Conservation (phyloP, 2,797 vertebrate species). For the Leontopithecus rosalia region DNA sequence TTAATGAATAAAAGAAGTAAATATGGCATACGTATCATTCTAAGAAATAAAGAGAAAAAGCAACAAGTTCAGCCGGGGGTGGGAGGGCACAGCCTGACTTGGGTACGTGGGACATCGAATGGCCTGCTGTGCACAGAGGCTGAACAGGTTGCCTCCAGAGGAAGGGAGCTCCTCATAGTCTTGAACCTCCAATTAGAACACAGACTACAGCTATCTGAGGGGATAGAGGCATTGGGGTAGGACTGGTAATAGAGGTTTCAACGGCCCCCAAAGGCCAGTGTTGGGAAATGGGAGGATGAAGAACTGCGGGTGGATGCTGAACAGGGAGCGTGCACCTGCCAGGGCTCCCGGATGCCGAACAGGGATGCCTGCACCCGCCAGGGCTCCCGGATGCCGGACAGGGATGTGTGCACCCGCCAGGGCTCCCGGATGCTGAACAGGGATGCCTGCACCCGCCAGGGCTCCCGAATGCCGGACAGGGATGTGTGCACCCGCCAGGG, state of each 20-base stretch:
- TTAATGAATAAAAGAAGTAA: background rate
- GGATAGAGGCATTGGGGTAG: rapidly evolving
- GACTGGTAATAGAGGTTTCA: background rate
- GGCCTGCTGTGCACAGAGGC: background rate
- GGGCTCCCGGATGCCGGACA: too few species aligned
- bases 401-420: too few species aligned
- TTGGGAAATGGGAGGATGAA: rapidly evolving
- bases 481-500: too few species aligned
- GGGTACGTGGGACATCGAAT: background rate
- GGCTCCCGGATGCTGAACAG: background rate
- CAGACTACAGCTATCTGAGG: background rate
- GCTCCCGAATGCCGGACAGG: background rate
- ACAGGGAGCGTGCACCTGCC: too few species aligned
- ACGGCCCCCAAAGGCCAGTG: rapidly evolving
- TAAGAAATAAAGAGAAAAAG: background rate
- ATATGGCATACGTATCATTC: background rate
- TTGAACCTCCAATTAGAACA: background rate
- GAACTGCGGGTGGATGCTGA: background rate
- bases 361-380: too few species aligned
- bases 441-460: too few species aligned
- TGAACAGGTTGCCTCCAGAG: background rate
- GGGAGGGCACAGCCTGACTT: background rate
- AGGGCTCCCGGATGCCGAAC: background rate
- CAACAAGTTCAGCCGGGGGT: background rate
- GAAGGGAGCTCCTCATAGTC: rapidly evolving